phyloP scores from a whole-genome alignment of 2,888 invertebrate species.

The Sarcophaga subvicina region DNA sequence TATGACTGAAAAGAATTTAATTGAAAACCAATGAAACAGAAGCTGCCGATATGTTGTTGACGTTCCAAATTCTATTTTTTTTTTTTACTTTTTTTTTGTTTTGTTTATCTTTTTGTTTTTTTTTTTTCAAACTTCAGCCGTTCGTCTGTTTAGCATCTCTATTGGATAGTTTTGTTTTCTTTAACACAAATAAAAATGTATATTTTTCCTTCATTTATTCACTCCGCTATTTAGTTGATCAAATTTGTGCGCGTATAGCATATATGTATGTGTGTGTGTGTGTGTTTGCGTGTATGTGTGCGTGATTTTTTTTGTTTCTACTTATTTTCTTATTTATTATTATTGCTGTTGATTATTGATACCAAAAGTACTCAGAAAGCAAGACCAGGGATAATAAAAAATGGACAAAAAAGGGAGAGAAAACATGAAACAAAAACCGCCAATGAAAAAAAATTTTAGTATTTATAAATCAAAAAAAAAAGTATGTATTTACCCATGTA shows the following conservation, averaged over 20 bases:
- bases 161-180: background rate
- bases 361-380: too few species aligned
- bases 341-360: background rate
- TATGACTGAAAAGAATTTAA: constrained; percentile 58
- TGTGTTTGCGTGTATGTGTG: background rate
- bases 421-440: background rate
- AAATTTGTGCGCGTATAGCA: background rate
- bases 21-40: constrained; percentile 66
- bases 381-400: too few species aligned
- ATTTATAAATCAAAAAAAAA: background rate
- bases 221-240: too few species aligned
- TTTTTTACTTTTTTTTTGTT: background rate
- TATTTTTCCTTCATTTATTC: too few species aligned
- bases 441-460: background rate
- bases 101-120: too few species aligned
- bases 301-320: background rate
- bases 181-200: background rate
- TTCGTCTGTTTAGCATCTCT: background rate
- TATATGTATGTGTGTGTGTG: background rate
- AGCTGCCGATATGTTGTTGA: constrained; percentile 57
- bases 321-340: too few species aligned
- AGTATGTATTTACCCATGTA: too few species aligned
- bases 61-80: constrained; percentile 40
- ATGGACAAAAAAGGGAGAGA: background rate
- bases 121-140: too few species aligned